These are phyloP conservation scores for Erethizon dorsatum DNA, from an alignment of 2,797 vertebrate species.

Conservation along the genomic window DNA sequence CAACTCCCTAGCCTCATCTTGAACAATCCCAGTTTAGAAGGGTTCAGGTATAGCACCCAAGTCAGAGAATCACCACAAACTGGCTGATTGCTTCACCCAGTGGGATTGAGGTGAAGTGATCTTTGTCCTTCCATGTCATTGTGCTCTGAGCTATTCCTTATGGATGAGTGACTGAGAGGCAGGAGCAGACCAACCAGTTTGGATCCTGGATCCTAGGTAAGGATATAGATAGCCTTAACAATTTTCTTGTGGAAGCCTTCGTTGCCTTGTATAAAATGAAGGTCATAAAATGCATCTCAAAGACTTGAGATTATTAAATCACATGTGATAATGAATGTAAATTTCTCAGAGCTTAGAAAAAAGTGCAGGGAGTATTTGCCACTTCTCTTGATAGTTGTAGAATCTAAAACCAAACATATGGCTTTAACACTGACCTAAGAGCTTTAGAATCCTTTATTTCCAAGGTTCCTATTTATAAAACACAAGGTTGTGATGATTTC, in stretches of 20 bases:
- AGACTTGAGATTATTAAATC: background rate
- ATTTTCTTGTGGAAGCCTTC: background rate
- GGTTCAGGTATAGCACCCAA: background rate
- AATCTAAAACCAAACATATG: slow-evolving; percentile 30
- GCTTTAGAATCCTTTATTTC: slow-evolving; percentile 7
- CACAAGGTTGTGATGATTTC: background rate
- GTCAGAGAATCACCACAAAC: background rate
- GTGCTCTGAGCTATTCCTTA: background rate
- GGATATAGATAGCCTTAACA: background rate
- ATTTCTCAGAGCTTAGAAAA: slow-evolving; percentile 47
- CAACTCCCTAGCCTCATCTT: background rate
- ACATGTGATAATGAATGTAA: background rate
- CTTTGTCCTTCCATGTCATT: background rate
- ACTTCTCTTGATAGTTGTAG: background rate
- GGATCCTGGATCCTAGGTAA: background rate
- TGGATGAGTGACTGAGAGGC: background rate
- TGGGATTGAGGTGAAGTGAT: background rate
- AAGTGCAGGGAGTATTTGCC: background rate
- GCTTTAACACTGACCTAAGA: background rate
- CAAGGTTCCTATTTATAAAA: slow-evolving; percentile 66
- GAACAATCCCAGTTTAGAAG: background rate
- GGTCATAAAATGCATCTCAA: background rate
- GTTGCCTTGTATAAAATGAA: slow-evolving; percentile 14
- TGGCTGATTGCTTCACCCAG: background rate
- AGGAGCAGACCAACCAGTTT: background rate